A percentile compares a stretch with the other conserved stretches of the same genome.
These are phyloP conservation scores for Manduca sexta DNA, from an alignment of 1,140 invertebrate species.

Conservation along the genomic window DNA sequence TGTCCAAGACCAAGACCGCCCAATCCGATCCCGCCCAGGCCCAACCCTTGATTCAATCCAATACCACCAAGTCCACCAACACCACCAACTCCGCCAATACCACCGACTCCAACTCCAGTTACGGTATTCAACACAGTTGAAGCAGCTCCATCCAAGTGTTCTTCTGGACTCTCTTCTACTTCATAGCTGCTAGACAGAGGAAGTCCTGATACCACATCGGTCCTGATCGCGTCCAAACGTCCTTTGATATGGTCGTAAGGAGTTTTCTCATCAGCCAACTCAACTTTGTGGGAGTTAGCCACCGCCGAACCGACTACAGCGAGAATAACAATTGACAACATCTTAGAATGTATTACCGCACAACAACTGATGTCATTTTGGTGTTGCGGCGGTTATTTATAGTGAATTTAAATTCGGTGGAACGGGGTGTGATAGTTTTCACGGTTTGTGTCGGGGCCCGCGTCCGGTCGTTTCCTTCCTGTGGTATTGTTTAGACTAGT, in stretches of 20 bases:
- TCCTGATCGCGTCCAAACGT: conserved; percentile 46
- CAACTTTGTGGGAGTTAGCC: conserved; percentile 40
- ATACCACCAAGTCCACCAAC: conserved; percentile 18
- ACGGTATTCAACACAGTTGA: conserved; percentile 60
- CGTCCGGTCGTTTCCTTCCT: conserved; percentile 63
- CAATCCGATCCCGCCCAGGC: conserved; percentile 40
- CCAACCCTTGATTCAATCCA: conserved; percentile 12
- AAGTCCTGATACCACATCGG: conserved; percentile 42
- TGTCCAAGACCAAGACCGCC: conserved; percentile 27
- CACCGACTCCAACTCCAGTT: conserved; percentile 41
- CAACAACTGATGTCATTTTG: conserved; percentile 58
- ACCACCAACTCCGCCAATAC: conserved; percentile 38
- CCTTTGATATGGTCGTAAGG: conserved; percentile 63
- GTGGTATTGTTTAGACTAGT: conserved; percentile 67
- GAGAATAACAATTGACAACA: conserved; percentile 49
- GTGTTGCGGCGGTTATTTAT: conserved; percentile 63
- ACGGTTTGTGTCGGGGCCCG: conserved; percentile 33
- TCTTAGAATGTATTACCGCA: conserved; percentile 45
- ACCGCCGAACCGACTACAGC: conserved; percentile 29
- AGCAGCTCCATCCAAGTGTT: conserved; percentile 55
- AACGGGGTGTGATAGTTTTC: conserved; percentile 68
- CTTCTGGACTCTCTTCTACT: conserved; percentile 66
- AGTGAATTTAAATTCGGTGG: conserved; percentile 61
- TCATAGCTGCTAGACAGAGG: conserved; percentile 63
- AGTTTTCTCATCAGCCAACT: conserved; percentile 54